These are phyloP conservation scores for Anas bahamensis DNA, from an alignment of 2,797 vertebrate genomes.

Conservation along the genomic window DNA sequence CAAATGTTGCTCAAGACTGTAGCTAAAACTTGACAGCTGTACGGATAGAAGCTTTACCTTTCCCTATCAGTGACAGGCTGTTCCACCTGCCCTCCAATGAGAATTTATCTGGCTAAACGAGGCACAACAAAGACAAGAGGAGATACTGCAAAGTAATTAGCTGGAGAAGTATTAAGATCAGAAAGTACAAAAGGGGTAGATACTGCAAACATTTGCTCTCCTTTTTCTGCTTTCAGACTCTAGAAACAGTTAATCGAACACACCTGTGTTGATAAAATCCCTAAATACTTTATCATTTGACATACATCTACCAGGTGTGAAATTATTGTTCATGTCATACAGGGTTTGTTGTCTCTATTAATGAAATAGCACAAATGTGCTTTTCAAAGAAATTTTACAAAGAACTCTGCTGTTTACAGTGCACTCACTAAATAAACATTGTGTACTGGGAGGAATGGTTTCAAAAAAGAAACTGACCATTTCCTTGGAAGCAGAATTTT, in stretches of 20 bases:
- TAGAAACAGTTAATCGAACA: background rate
- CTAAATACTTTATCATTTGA: background rate
- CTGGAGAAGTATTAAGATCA: background rate
- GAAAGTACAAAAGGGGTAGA: background rate
- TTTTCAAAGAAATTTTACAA: background rate
- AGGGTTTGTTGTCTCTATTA: background rate
- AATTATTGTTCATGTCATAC: background rate
- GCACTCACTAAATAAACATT: background rate
- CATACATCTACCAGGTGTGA: background rate
- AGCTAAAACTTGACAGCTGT: background rate
- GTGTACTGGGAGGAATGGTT: background rate
- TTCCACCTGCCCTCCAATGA: background rate
- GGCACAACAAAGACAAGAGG: background rate
- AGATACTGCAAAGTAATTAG: background rate
- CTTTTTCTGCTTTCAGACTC: background rate
- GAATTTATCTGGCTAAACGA: background rate
- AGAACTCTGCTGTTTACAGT: background rate
- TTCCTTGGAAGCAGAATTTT: background rate
- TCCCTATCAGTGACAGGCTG: background rate
- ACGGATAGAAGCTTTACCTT: background rate
- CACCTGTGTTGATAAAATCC: background rate
- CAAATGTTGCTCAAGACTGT: background rate
- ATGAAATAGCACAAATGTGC: background rate
- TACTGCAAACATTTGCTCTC: background rate
- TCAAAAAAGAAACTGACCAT: background rate